Conservation (phyloP, 2,888 invertebrate genomes). For the Rotaria macrura region DNA sequence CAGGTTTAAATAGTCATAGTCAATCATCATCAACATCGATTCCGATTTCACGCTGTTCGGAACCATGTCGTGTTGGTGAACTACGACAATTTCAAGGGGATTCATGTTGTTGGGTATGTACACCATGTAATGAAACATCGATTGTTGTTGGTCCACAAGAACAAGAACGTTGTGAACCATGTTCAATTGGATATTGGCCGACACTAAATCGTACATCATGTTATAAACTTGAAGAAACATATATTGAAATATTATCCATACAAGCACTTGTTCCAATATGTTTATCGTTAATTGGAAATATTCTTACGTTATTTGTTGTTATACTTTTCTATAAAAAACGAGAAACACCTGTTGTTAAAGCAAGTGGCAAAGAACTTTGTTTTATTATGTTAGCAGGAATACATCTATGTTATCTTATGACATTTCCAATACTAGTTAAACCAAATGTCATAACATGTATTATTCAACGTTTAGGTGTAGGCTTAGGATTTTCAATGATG, state of each 20-base stretch:
- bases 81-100: constrained; percentile 49
- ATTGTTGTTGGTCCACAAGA: constrained; percentile 40
- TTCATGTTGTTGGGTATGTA: constrained; percentile 51
- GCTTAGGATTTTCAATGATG: constrained; percentile 52
- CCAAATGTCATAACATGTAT: constrained; percentile 56
- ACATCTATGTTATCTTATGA: constrained; percentile 58
- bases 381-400: constrained; percentile 59
- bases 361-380: constrained; percentile 59
- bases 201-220: constrained; percentile 38
- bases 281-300: not conserved
- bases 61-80: constrained; percentile 49
- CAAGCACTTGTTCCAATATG: not conserved
- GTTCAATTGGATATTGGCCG: constrained; percentile 40
- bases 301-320: not conserved
- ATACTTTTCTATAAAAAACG: not conserved
- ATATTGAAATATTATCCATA: not conserved
- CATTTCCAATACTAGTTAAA: constrained; percentile 57
- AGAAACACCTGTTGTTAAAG: constrained; percentile 59
- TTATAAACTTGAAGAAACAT: constrained; percentile 37
- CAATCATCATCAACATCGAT: constrained; percentile 29
- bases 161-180: constrained; percentile 41
- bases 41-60: constrained; percentile 49
- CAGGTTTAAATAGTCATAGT: constrained; percentile 41
- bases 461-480: constrained; percentile 46
- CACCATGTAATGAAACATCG: constrained; percentile 39